A percentile compares a stretch with the other conserved stretches of the same genome.
phyloP scores from a whole-genome alignment of 2,888 invertebrate genomes.

The Eupelmus urozonus region DNA sequence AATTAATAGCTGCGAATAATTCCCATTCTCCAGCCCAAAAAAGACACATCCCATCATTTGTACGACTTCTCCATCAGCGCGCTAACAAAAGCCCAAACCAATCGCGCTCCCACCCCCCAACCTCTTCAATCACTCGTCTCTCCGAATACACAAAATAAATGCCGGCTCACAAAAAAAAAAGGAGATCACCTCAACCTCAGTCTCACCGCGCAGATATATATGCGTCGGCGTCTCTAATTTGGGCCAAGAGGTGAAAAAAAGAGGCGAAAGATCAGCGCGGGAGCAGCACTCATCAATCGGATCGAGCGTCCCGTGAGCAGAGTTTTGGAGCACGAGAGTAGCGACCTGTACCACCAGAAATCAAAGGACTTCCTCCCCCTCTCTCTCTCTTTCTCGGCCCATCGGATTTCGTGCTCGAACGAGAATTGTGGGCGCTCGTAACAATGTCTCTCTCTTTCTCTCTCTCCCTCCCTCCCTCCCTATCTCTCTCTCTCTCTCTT shows the following conservation, averaged over 20 bases:
- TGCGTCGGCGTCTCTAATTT: slow-evolving; percentile 20
- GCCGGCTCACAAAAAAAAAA: neutral
- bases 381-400: slow-evolving; percentile 24
- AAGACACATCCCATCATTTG: too few relatives aligned
- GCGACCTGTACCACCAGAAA: slow-evolving; percentile 41
- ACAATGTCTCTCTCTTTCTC: slow-evolving; percentile 65
- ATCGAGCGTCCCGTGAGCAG: neutral
- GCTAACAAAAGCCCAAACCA: too few relatives aligned
- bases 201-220: neutral
- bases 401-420: slow-evolving; percentile 45
- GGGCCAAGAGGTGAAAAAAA: neutral
- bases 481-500: slow-evolving; percentile 46
- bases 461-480: slow-evolving; percentile 20
- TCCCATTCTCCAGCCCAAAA: too few relatives aligned
- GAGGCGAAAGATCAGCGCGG: slow-evolving; percentile 6
- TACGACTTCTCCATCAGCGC: too few relatives aligned
- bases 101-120: too few relatives aligned
- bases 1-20: too few relatives aligned
- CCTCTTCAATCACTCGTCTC: neutral
- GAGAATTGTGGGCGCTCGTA: slow-evolving; percentile 65
- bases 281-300: slow-evolving; percentile 23
- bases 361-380: slow-evolving; percentile 46
- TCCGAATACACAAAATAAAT: too few relatives aligned
- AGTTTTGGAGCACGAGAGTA: slow-evolving; percentile 21
- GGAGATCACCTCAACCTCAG: neutral